A percentile compares a stretch with the other conserved stretches of the same genome.
Evolutionary conservation across 1,140 invertebrate genomes (phyloP).

Genomic region (Atta colombica): DNA sequence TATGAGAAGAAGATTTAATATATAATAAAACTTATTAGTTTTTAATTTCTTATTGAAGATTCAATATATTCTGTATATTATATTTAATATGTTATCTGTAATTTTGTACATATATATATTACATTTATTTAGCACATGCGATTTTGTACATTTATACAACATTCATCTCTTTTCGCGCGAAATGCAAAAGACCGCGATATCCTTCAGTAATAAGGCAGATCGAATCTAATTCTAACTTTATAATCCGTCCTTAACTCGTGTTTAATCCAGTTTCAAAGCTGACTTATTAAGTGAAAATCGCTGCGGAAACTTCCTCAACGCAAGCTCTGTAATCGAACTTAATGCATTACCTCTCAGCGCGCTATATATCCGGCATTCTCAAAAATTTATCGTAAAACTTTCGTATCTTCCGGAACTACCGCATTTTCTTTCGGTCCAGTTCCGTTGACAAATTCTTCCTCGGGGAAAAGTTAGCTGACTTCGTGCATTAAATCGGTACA

Average conservation of each 20-base stretch:
- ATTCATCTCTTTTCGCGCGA: background rate
- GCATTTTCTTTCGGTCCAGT: constrained; percentile 39
- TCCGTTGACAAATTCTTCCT: constrained; percentile 44
- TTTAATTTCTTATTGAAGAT: too few species aligned
- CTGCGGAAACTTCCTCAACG: constrained; percentile 50
- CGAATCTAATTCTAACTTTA: constrained; percentile 64
- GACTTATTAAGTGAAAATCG: constrained; percentile 64
- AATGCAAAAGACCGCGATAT: constrained; percentile 20
- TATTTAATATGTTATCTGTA: background rate
- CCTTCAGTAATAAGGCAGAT: constrained; percentile 53
- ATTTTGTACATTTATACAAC: background rate
- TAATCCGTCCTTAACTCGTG: constrained; percentile 60
- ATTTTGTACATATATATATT: too few species aligned
- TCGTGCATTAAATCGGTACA: constrained; percentile 26
- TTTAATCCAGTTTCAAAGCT: constrained; percentile 64
- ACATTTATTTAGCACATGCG: background rate
- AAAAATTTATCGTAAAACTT: constrained; percentile 61
- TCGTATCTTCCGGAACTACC: constrained; percentile 7
- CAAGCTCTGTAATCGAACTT: constrained; percentile 54
- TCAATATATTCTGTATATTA: background rate
- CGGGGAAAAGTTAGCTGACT: constrained; percentile 25
- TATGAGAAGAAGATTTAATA: too few species aligned
- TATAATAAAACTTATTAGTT: too few species aligned
- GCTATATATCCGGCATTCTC: background rate
- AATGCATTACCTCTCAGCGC: constrained; percentile 51